These are phyloP conservation scores for Podiceps cristatus DNA, from an alignment of 2,113 vertebrate species.

Conservation along the genomic window DNA sequence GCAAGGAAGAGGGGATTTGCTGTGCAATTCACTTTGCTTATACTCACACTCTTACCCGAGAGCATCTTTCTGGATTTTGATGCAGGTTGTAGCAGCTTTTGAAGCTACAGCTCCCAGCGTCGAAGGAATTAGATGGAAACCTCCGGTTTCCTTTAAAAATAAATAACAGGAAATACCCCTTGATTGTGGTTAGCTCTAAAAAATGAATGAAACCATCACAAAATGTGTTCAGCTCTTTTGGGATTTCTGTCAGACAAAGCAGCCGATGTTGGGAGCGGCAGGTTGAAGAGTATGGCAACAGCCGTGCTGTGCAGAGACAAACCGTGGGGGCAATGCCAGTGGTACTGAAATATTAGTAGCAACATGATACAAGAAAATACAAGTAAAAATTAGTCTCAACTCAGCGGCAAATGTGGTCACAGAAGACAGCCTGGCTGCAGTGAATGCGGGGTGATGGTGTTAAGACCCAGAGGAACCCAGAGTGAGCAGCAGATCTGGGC, in stretches of 20 bases:
- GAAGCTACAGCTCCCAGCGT: neutral
- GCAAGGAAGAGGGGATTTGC: neutral
- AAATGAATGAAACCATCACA: neutral
- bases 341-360: neutral
- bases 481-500: neutral
- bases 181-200: neutral
- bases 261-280: neutral
- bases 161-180: neutral
- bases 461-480: neutral
- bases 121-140: neutral
- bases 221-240: neutral
- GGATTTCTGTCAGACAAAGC: neutral
- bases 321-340: no score
- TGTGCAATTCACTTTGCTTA: neutral
- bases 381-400: neutral
- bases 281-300: neutral
- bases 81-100: neutral
- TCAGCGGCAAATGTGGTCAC: neutral
- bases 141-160: neutral
- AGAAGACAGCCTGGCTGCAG: neutral
- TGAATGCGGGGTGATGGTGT: neutral
- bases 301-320: neutral
- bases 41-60: neutral
- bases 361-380: neutral
- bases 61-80: neutral